Percentiles rank a stretch among this genome's conserved stretches.
These are phyloP conservation scores for Eremobia ochroleuca DNA, from an alignment of 2,888 invertebrate species.

Conservation along the genomic window DNA sequence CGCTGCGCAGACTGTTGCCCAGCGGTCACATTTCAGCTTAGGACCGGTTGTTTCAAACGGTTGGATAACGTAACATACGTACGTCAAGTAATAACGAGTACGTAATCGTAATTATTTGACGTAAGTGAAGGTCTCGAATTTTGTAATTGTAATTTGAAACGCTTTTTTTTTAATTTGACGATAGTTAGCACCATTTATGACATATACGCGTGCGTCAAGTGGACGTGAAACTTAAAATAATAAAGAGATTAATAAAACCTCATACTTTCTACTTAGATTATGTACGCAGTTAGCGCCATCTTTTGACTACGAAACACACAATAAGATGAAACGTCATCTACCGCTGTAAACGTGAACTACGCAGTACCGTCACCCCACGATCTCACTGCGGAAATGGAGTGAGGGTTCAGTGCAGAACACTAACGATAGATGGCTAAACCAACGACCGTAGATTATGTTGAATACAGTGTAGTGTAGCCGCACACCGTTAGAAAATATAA, in stretches of 20 bases:
- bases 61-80: too few relatives aligned
- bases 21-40: too few relatives aligned
- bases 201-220: too few relatives aligned
- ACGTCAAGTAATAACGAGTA: too few relatives aligned
- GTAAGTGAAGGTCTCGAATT: too few relatives aligned
- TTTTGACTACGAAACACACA: neutral
- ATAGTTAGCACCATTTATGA: too few relatives aligned
- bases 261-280: neutral
- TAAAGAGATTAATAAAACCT: neutral
- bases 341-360: neutral
- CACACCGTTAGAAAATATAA: neutral
- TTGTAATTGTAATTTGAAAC: too few relatives aligned
- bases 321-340: conserved; percentile 5
- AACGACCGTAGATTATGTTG: neutral
- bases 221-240: too few relatives aligned
- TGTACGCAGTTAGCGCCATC: neutral
- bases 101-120: too few relatives aligned
- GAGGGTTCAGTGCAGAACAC: neutral
- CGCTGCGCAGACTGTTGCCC: too few relatives aligned
- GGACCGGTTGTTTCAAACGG: too few relatives aligned
- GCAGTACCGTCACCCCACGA: neutral
- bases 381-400: neutral
- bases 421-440: conserved; percentile 23
- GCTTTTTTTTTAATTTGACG: too few relatives aligned
- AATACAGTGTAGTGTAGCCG: neutral